Evolutionary conservation across 64 coral and sea anemone species (phyloP).

Genomic region (Acropora tenuis): DNA sequence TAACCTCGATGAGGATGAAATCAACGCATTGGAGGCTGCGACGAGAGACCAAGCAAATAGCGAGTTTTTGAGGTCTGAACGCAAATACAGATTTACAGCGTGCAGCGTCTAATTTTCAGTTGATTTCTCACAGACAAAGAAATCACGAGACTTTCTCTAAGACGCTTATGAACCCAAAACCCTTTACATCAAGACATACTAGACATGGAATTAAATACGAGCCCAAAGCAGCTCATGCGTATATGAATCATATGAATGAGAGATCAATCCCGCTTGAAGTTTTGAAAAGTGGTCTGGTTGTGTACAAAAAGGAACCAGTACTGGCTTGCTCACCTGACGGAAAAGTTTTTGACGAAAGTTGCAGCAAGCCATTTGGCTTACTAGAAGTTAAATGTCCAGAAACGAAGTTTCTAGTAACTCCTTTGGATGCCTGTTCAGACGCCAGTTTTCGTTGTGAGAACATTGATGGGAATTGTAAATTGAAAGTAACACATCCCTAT

Average conservation of each 20-base stretch:
- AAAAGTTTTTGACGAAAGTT: slow-evolving; percentile 43
- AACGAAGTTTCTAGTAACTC: slow-evolving; percentile 31
- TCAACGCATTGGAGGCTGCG: slow-evolving; percentile 12
- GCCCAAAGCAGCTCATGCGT: slow-evolving; percentile 12
- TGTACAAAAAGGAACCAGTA: not conserved
- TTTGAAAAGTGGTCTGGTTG: slow-evolving; percentile 32
- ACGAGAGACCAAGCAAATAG: slow-evolving; percentile 25
- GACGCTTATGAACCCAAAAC: slow-evolving; percentile 11
- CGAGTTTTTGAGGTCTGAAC: slow-evolving; percentile 12
- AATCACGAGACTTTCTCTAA: slow-evolving; percentile 25
- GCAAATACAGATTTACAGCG: slow-evolving; percentile 24
- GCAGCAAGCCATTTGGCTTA: slow-evolving; percentile 1
- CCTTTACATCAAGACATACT: not conserved
- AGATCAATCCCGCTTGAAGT: not conserved
- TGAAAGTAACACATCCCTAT: slow-evolving; percentile 14
- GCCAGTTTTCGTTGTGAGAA: not conserved
- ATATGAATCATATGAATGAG: slow-evolving; percentile 11
- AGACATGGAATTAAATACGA: slow-evolving; percentile 40
- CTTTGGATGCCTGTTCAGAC: slow-evolving; percentile 27
- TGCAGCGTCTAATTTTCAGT: slow-evolving; percentile 45
- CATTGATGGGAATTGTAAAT: not conserved
- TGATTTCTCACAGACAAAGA: slow-evolving; percentile 38
- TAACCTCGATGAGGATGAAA: not conserved
- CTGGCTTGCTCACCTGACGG: slow-evolving; percentile 26
- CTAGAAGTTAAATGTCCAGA: slow-evolving; percentile 52